Percentiles rank a stretch among this genome's conserved stretches.
Conservation (phyloP, 2,888 invertebrate species). For the Bibio marci region DNA sequence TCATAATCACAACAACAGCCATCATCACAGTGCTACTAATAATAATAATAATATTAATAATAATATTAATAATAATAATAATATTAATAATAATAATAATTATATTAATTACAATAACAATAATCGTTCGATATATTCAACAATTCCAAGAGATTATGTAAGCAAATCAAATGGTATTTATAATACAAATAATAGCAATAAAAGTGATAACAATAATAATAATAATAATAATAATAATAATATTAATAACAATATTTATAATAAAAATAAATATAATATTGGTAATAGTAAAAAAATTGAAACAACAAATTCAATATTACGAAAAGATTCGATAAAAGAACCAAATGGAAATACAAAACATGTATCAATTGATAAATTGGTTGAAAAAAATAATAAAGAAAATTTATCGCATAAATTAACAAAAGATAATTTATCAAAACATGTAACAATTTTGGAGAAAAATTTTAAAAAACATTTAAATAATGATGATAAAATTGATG, state of each 20-base stretch:
- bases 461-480: slow-evolving; percentile 3
- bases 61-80: no score
- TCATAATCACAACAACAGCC: no score
- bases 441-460: slow-evolving; percentile 10
- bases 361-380: slow-evolving; percentile 1
- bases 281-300: background rate
- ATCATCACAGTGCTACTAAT: background rate
- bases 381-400: slow-evolving; percentile 3
- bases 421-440: slow-evolving; percentile 10
- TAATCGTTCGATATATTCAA: no score
- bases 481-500: slow-evolving; percentile 2
- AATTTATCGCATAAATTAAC: slow-evolving; percentile 6
- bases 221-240: no score
- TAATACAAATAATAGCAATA: background rate
- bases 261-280: background rate
- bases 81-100: no score
- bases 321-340: slow-evolving; percentile 1
- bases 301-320: slow-evolving; percentile 3
- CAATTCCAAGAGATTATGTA: slow-evolving; percentile 6
- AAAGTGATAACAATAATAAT: no score
- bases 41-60: no score
- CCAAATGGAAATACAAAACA: background rate
- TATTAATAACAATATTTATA: background rate
- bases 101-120: no score
- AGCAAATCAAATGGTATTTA: slow-evolving; percentile 2